These are phyloP conservation scores for Grus americana DNA, from an alignment of 2,113 vertebrate genomes.

Conservation along the genomic window DNA sequence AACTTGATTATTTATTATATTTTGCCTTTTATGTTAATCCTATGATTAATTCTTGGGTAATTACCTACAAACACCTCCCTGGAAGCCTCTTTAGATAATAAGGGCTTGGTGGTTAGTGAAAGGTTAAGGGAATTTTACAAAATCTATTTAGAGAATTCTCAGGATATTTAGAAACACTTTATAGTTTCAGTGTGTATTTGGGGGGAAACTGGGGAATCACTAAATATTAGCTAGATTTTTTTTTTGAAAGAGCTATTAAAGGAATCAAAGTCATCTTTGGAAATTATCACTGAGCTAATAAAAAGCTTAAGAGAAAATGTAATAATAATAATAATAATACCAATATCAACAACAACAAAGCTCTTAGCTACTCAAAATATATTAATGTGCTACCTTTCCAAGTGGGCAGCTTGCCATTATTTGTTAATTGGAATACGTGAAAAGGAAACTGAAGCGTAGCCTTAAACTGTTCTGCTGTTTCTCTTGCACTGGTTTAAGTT, in stretches of 20 bases:
- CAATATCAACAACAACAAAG: neutral
- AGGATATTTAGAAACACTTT: slow-evolving; percentile 23
- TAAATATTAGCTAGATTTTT: neutral
- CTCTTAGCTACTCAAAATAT: neutral
- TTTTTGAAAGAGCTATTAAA: neutral
- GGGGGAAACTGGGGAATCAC: neutral
- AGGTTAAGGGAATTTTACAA: slow-evolving; percentile 1
- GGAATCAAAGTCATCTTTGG: slow-evolving; percentile 22
- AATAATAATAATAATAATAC: neutral
- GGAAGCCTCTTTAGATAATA: slow-evolving; percentile 58
- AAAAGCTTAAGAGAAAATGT: slow-evolving; percentile 1
- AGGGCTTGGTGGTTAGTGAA: slow-evolving; percentile 28
- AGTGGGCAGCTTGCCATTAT: neutral
- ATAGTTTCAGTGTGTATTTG: neutral
- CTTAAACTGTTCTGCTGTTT: neutral
- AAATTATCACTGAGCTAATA: slow-evolving; percentile 25
- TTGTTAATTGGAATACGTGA: neutral
- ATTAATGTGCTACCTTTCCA: slow-evolving; percentile 9
- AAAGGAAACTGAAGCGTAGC: neutral
- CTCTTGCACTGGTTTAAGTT: neutral
- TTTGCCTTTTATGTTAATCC: slow-evolving; percentile 42
- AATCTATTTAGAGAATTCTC: neutral
- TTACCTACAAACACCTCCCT: slow-evolving; percentile 57
- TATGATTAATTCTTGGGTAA: slow-evolving; percentile 63
- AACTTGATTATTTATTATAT: slow-evolving; percentile 45